Conservation (phyloP, 2,888 invertebrate genomes). For the Horisme vitalbata region DNA sequence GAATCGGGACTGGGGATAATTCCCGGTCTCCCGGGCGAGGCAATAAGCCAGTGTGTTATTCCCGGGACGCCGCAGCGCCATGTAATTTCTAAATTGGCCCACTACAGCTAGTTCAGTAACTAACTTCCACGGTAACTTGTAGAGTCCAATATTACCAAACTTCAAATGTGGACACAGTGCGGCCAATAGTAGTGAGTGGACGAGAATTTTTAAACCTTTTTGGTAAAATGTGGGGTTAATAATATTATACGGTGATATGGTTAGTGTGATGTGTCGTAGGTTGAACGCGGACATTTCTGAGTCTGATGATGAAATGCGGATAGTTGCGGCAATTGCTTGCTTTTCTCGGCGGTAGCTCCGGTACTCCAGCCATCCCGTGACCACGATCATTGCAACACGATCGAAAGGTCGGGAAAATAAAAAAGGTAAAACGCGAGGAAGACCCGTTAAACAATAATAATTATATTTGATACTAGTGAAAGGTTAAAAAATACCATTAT, state of each 20-base stretch:
- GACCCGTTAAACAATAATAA: no score
- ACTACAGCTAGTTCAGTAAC: slow-evolving; percentile 19
- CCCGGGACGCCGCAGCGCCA: slow-evolving; percentile 14
- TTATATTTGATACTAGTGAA: no score
- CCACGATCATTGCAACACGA: no score
- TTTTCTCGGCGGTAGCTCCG: no score
- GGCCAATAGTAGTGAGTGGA: neutral
- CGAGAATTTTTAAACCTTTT: neutral
- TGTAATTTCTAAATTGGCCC: slow-evolving; percentile 26
- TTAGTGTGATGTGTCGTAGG: no score
- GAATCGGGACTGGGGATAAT: neutral
- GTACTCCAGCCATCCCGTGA: no score
- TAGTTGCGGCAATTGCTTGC: no score
- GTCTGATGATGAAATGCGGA: no score
- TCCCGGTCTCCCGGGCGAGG: neutral
- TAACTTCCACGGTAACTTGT: slow-evolving; percentile 20
- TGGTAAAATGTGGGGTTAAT: neutral
- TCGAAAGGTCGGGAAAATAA: no score
- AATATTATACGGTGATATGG: neutral
- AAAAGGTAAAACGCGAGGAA: no score
- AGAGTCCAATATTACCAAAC: slow-evolving; percentile 20
- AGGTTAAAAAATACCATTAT: no score
- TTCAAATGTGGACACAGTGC: slow-evolving; percentile 1
- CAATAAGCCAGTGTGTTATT: slow-evolving; percentile 11
- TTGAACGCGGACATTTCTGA: no score